Conservation (phyloP, 2,888 invertebrate genomes). For the Perizoma flavofasciatum region DNA sequence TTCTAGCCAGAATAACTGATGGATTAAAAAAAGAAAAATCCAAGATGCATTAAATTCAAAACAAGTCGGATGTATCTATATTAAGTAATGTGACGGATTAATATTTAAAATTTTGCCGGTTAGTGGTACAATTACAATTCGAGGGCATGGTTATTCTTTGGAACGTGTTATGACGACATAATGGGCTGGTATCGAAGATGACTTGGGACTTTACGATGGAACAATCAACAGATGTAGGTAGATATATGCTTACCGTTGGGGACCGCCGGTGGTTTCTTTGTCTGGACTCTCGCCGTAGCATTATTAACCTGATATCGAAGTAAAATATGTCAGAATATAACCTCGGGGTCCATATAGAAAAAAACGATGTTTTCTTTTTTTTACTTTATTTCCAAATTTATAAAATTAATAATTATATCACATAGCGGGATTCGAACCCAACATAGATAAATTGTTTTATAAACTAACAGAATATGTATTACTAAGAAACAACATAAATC, state of each 20-base stretch:
- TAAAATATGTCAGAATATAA: slow-evolving; percentile 65
- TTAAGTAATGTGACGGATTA: slow-evolving; percentile 21
- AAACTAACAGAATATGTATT: not conserved
- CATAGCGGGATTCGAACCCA: slow-evolving; percentile 54
- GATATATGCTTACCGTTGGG: slow-evolving; percentile 94
- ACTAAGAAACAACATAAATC: not conserved
- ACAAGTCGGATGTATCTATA: slow-evolving; percentile 37
- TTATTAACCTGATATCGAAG: slow-evolving; percentile 95
- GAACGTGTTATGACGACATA: slow-evolving; percentile 28
- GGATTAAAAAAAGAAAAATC: slow-evolving; percentile 75
- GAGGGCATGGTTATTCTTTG: slow-evolving; percentile 20
- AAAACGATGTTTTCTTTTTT: slow-evolving; percentile 53
- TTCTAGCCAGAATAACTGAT: slow-evolving; percentile 86
- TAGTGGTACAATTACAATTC: slow-evolving; percentile 23
- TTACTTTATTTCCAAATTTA: slow-evolving; percentile 10
- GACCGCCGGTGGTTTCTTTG: slow-evolving; percentile 97
- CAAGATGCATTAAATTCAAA: slow-evolving; percentile 71
- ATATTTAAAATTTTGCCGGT: slow-evolving; percentile 18
- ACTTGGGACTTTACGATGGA: slow-evolving; percentile 11
- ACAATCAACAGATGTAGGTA: slow-evolving; percentile 20
- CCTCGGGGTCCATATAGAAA: slow-evolving; percentile 33
- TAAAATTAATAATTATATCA: slow-evolving; percentile 15
- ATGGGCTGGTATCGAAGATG: slow-evolving; percentile 20
- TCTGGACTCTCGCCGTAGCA: slow-evolving; percentile 99
- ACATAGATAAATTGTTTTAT: slow-evolving; percentile 11